Evolutionary conservation across 2,888 invertebrate genomes (phyloP), one percentile per base, ranked within the genome.

Genomic region (Lithophane semibrunnea): DNA sequence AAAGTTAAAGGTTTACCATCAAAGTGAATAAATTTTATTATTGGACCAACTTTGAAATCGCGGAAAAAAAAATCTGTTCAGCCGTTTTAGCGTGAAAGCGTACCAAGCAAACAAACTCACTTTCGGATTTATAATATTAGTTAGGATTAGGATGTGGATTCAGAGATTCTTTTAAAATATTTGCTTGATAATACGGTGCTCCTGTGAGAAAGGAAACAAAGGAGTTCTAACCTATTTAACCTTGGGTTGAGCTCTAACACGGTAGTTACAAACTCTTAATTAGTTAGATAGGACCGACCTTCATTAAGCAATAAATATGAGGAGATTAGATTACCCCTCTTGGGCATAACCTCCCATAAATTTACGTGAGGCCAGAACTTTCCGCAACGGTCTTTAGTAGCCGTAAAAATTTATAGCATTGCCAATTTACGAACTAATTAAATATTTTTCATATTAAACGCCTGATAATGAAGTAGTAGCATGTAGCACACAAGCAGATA

Each of bases 251-350:
- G 9, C 58, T 70, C 42, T 63, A 56, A 29, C 47, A 24, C 21
- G n/a, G 52, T 47, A 10, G 60, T 61, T 70, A 76, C 29, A 56
- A 80, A 82, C 52, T 70, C 49, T 63, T 68, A 66, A 82, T 80
- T 76, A 76, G 24, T n/a, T 69, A 24, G 61, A 66, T 29, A 70
- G 42, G 24, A 10, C 37, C 49, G 44, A 82, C 77, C 82, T 66
- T 71, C 65, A 82, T 77, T 71, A 80, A 67, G 70, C 56, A 61
- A 71, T 82, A 66, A 63, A 71, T 69, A 64, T 61, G 10, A 73
- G 37, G 4, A 65, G 65, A 82, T 66, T 58, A 65, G 65, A 82
- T 66, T 58, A 52, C 16, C 13, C 29, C 66, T 44, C 66, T 47
- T 76, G 70, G 60, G 64, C 2, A 37, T 58, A 76, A 61, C 42